phyloP scores from a whole-genome alignment of 2,888 invertebrate genomes.

The Spisula solida region DNA sequence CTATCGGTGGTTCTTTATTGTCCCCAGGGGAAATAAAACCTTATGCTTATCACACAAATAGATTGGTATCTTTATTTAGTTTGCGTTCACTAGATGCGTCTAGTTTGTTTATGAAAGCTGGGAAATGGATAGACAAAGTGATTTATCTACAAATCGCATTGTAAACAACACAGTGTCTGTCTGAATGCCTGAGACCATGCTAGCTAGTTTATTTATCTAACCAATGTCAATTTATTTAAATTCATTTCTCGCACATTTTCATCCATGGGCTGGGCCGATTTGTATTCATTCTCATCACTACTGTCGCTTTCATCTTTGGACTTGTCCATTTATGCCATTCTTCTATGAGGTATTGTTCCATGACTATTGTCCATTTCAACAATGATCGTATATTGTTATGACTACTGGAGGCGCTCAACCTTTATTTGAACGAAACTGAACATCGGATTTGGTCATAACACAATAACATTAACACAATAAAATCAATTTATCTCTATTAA shows the following conservation, averaged over 20 bases:
- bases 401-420: no score
- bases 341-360: neutral
- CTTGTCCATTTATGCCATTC: neutral
- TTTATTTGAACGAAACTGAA: no score
- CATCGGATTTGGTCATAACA: no score
- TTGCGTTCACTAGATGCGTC: neutral
- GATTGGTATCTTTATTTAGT: slow-evolving; percentile 14
- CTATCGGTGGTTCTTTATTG: neutral
- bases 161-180: neutral
- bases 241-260: neutral
- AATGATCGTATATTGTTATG: neutral
- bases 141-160: neutral
- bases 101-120: slow-evolving; percentile 1
- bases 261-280: neutral
- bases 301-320: neutral
- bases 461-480: no score
- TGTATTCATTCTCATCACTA: neutral
- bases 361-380: neutral
- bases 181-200: no score
- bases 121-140: neutral
- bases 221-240: no score
- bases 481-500: no score
- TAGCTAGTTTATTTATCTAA: no score
- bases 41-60: slow-evolving; percentile 22
- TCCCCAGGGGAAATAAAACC: neutral